Percentiles rank a stretch among this genome's conserved stretches.
Conservation (phyloP, 2,113 vertebrate genomes). For the Megalops atlanticus region DNA sequence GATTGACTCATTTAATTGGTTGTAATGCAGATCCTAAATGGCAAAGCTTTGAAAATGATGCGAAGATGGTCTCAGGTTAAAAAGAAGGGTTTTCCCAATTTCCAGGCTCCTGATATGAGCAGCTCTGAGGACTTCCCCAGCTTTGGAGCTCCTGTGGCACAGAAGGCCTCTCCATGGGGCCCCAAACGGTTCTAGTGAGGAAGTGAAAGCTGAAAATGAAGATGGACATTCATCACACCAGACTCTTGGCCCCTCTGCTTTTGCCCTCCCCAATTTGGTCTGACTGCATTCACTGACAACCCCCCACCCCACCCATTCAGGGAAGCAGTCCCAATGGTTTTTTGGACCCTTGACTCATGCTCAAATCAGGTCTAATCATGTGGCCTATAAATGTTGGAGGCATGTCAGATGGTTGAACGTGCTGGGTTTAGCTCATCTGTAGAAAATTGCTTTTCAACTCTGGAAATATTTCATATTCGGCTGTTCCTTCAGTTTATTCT, state of each 20-base stretch:
- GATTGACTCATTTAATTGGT: background rate
- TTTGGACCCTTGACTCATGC: too few relatives aligned
- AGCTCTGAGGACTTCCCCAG: conserved; percentile 98
- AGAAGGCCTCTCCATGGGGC: conserved; percentile 92
- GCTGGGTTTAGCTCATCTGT: too few relatives aligned
- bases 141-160: conserved; percentile 92
- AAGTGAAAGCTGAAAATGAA: conserved; percentile 53
- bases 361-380: background rate
- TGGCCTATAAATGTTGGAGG: background rate
- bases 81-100: background rate
- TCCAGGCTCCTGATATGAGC: conserved; percentile 95
- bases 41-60: background rate
- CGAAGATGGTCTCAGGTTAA: background rate
- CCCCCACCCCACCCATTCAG: conserved; percentile 23
- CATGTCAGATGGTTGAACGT: background rate
- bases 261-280: conserved; percentile 51
- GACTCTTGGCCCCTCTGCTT: conserved; percentile 49
- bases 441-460: too few relatives aligned
- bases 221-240: conserved; percentile 55
- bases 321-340: too few relatives aligned
- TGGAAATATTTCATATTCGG: too few relatives aligned
- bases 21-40: background rate
- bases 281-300: conserved; percentile 58
- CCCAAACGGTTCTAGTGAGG: conserved; percentile 89
- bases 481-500: too few relatives aligned